phyloP scores from a whole-genome alignment of 1,140 invertebrate species.

The Rhizoglyphus robini region DNA sequence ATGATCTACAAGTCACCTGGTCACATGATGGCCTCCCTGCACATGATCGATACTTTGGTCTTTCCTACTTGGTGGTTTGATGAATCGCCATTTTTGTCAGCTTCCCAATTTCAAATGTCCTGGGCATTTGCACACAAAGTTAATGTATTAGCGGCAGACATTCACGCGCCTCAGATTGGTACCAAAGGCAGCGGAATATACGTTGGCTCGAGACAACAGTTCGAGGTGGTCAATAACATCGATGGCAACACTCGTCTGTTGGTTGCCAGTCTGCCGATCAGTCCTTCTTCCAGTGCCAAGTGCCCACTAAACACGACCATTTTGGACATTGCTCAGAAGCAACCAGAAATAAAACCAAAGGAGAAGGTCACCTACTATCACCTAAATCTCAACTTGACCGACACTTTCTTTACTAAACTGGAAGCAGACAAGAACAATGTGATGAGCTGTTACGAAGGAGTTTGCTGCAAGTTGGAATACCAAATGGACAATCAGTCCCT shows the following conservation, averaged over 20 bases:
- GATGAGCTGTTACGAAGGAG: slow-evolving; percentile 16
- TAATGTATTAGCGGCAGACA: slow-evolving; percentile 44
- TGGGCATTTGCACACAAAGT: slow-evolving; percentile 42
- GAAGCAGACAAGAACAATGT: neutral
- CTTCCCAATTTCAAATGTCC: slow-evolving; percentile 39
- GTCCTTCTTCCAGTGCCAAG: neutral
- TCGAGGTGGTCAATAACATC: neutral
- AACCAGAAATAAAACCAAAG: too few relatives aligned
- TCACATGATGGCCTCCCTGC: slow-evolving; percentile 36
- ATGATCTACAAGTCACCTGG: slow-evolving; percentile 50
- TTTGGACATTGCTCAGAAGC: neutral
- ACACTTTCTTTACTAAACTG: slow-evolving; percentile 10
- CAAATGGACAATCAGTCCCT: neutral
- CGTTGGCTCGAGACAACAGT: neutral
- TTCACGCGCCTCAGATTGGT: slow-evolving; percentile 33
- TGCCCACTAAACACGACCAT: neutral
- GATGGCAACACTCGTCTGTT: neutral
- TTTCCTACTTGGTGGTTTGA: slow-evolving; percentile 58
- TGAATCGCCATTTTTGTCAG: slow-evolving; percentile 48
- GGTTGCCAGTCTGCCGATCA: neutral
- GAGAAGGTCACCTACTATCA: too few relatives aligned
- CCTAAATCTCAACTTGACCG: neutral
- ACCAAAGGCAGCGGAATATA: slow-evolving; percentile 26
- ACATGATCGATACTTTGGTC: slow-evolving; percentile 49
- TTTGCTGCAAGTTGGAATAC: slow-evolving; percentile 23